Evolutionary conservation across 2,888 invertebrate genomes (phyloP), one percentile per base, ranked within the genome.

Genomic region (Drosophila meridionalis): DNA sequence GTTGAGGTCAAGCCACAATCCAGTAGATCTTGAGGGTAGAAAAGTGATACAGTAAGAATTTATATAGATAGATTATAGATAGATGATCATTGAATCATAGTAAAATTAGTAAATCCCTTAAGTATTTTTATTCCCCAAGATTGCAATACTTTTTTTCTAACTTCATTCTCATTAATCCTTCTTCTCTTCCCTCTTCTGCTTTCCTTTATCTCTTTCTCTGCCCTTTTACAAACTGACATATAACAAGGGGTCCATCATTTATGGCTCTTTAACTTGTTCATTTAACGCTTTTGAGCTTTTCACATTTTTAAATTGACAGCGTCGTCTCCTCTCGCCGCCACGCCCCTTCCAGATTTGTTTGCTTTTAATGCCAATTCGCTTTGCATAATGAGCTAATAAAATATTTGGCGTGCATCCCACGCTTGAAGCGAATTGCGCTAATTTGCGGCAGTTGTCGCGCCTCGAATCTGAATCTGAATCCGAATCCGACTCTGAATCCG

Each of bases 361-460:
- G 40, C 0, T 61, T 78, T 72, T 75, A 72, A 73, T 73, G 71
- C 70, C 81, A 73, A 81, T 78, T 90, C 83, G 75, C 67, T 89
- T 89, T 90, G 84, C 90, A 90, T 89, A 89, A 89, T 89, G 90
- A 89, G 89, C 83, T 78, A 84, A 90, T 89, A 87, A 90, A 89
- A 83, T 84, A 87, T 84, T 90, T 90, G 82, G 90, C 84, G 82
- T 90, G 86, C 90, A 89, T 90, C 88, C 87, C 90, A 89, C 87
- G 87, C 89, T 73, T 60, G 74, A 68, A 56, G 73, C 71, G 77
- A 76, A 76, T 76, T 82, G 71, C 86, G 88, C 80, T 88, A 90
- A 90, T 87, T 90, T 90, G 87, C 69, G 90, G 90, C 90, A 88
- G 87, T 88, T 87, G 87, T 90, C 90, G 89, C 90, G 86, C 89